These are phyloP conservation scores for Synaphobranchus kaupii DNA, from an alignment of 2,797 vertebrate species.

Conservation along the genomic window DNA sequence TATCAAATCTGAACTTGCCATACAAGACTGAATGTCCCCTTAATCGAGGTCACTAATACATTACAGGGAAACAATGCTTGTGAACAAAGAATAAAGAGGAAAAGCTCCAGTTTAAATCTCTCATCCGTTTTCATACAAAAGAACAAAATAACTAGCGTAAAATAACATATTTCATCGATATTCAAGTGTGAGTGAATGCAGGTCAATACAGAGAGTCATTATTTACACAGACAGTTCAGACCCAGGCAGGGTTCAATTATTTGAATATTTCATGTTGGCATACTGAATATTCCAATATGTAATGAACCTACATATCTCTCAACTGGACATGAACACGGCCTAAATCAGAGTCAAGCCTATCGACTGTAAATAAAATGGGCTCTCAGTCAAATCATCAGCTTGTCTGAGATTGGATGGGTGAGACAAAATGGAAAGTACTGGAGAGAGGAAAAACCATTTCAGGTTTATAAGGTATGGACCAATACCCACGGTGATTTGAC, in stretches of 20 bases:
- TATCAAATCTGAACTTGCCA: neutral
- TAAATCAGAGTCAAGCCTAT: neutral
- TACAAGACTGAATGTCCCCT: neutral
- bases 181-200: neutral
- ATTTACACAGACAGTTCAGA: neutral
- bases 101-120: neutral
- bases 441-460: neutral
- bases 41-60: neutral
- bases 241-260: neutral
- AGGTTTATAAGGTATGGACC: neutral
- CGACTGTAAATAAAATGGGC: neutral
- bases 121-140: neutral
- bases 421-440: neutral
- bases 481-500: neutral
- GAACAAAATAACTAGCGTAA: neutral
- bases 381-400: neutral
- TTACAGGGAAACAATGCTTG: neutral
- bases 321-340: neutral
- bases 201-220: neutral
- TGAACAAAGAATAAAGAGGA: neutral
- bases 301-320: neutral
- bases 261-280: neutral
- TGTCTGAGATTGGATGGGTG: neutral
- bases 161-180: neutral
- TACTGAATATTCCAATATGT: neutral